Evolutionary conservation across 2,888 invertebrate genomes (phyloP).

Genomic region (Pachydiplax longipennis): DNA sequence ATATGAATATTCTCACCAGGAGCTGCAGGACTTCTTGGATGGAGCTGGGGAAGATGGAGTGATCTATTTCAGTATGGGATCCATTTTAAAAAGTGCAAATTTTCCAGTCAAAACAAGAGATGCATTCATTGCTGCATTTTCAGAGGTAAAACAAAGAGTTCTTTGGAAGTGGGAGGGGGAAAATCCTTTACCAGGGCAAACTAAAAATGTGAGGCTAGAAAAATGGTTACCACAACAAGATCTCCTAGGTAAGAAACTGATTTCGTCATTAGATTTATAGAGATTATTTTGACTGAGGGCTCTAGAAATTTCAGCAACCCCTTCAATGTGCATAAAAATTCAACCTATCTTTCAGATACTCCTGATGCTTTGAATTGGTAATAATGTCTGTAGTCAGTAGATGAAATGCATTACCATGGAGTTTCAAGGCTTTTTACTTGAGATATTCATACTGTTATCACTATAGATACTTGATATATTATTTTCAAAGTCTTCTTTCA

Average conservation of each 20-base stretch:
- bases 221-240: conserved; percentile 56
- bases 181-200: conserved; percentile 51
- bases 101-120: conserved; percentile 51
- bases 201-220: conserved; percentile 53
- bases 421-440: no score
- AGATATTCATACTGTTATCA: no score
- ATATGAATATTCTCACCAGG: conserved; percentile 46
- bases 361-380: no score
- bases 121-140: conserved; percentile 53
- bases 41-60: conserved; percentile 51
- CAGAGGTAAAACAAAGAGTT: conserved; percentile 53
- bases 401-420: no score
- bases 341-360: no score
- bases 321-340: no score
- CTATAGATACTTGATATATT: no score
- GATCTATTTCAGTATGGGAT: conserved; percentile 54
- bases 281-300: no score
- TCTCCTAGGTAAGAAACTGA: conserved; percentile 50
- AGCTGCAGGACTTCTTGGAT: conserved; percentile 51
- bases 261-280: no score
- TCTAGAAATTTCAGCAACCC: no score
- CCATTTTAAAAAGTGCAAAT: conserved; percentile 51
- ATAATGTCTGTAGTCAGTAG: no score
- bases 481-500: no score
- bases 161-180: conserved; percentile 55